phyloP scores from a whole-genome alignment of 2,797 vertebrate genomes.

The Lepilemur ruficaudatus region DNA sequence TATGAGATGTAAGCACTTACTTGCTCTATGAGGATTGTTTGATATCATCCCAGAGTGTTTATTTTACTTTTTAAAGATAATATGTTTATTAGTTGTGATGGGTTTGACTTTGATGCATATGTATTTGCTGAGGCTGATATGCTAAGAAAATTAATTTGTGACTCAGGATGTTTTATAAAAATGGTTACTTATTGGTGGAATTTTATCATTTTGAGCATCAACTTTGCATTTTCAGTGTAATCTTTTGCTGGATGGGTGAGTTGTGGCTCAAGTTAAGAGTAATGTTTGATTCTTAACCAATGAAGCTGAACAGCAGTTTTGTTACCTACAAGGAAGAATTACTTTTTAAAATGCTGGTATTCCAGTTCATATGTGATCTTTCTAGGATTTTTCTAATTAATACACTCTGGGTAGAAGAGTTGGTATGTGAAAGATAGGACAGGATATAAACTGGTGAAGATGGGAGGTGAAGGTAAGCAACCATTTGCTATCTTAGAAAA shows the following conservation, averaged over 20 bases:
- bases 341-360: neutral
- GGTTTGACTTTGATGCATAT: neutral
- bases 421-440: neutral
- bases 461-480: neutral
- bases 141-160: conserved; percentile 39
- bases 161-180: conserved; percentile 13
- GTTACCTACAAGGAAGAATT: neutral
- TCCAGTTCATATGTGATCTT: neutral
- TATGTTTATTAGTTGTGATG: neutral
- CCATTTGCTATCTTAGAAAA: neutral
- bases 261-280: neutral
- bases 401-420: neutral
- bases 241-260: neutral
- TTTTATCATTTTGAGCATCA: neutral
- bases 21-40: neutral
- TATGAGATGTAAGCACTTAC: neutral
- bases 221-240: conserved; percentile 28
- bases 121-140: neutral
- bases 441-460: neutral
- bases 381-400: conserved; percentile 23
- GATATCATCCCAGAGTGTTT: neutral
- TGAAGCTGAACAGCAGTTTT: neutral
- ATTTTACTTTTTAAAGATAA: neutral
- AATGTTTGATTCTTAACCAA: neutral
- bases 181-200: neutral